Conservation (phyloP, 1,140 invertebrate genomes). For the Melipona quadrifasciata region DNA sequence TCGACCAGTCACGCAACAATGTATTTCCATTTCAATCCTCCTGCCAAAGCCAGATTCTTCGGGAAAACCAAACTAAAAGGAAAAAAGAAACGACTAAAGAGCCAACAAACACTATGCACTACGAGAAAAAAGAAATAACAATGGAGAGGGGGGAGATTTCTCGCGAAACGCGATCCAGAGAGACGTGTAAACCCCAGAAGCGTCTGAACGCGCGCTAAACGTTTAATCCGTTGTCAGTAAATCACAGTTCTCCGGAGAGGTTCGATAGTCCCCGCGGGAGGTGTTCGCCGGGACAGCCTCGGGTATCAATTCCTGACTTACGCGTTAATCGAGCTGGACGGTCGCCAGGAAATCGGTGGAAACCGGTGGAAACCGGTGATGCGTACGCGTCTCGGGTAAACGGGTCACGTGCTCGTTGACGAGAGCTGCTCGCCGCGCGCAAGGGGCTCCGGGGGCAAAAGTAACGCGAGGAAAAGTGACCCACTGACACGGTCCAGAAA, state of each 20-base stretch:
- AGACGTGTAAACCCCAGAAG: background rate
- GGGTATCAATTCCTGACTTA: conserved; percentile 61
- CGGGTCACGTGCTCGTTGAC: conserved; percentile 23
- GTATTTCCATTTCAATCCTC: no score
- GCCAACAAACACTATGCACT: no score
- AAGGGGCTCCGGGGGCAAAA: background rate
- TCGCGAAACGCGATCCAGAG: background rate
- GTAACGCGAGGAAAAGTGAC: conserved; percentile 39
- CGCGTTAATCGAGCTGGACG: conserved; percentile 62
- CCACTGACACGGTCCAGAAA: conserved; percentile 27
- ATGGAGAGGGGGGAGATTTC: background rate
- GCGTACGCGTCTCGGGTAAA: conserved; percentile 9
- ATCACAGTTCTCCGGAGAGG: conserved; percentile 14
- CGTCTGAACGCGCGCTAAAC: background rate
- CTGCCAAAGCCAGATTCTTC: no score
- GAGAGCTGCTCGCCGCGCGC: background rate
- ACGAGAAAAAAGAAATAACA: background rate
- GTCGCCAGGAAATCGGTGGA: conserved; percentile 54
- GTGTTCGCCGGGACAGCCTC: background rate
- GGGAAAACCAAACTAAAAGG: background rate
- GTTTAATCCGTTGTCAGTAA: conserved; percentile 25
- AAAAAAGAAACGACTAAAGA: background rate
- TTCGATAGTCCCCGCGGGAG: conserved; percentile 11
- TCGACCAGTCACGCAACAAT: no score
- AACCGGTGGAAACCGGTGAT: conserved; percentile 3